Percentiles rank a stretch among this genome's conserved stretches.
These are phyloP conservation scores for Babylonia areolata DNA, from an alignment of 1,140 invertebrate genomes.

Conservation along the genomic window DNA sequence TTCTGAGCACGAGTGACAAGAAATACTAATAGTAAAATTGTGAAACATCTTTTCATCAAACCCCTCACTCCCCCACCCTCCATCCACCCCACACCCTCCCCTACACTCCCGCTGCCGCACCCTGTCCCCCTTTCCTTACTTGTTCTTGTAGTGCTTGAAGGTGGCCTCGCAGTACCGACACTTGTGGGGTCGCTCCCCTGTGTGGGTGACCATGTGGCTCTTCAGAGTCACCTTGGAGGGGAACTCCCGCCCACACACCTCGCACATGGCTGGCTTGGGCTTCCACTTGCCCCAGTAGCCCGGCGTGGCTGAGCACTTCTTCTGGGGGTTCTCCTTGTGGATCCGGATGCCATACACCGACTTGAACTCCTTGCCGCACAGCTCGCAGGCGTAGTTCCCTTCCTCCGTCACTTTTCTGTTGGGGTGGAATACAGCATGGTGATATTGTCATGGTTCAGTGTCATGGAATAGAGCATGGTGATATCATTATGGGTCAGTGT, in stretches of 20 bases:
- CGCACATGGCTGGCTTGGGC: conserved; percentile 29
- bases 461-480: too few species aligned
- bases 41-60: too few species aligned
- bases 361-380: conserved; percentile 30
- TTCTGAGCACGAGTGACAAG: too few species aligned
- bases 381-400: conserved; percentile 12
- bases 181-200: conserved; percentile 22
- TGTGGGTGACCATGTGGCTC: conserved; percentile 37
- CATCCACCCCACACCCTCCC: too few species aligned
- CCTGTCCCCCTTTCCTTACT: not conserved
- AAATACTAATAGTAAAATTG: too few species aligned
- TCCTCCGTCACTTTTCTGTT: not conserved
- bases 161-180: conserved; percentile 33
- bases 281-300: not conserved
- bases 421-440: too few species aligned
- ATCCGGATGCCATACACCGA: not conserved
- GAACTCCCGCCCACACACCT: conserved; percentile 26
- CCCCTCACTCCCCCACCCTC: too few species aligned
- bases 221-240: conserved; percentile 26
- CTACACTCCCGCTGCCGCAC: too few species aligned
- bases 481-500: too few species aligned
- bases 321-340: conserved; percentile 1
- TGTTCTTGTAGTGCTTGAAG: conserved; percentile 30
- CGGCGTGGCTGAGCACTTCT: not conserved
- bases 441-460: too few species aligned